These are phyloP conservation scores for Callithrix jacchus DNA, from an alignment of 2,113 vertebrate genomes.

Conservation along the genomic window DNA sequence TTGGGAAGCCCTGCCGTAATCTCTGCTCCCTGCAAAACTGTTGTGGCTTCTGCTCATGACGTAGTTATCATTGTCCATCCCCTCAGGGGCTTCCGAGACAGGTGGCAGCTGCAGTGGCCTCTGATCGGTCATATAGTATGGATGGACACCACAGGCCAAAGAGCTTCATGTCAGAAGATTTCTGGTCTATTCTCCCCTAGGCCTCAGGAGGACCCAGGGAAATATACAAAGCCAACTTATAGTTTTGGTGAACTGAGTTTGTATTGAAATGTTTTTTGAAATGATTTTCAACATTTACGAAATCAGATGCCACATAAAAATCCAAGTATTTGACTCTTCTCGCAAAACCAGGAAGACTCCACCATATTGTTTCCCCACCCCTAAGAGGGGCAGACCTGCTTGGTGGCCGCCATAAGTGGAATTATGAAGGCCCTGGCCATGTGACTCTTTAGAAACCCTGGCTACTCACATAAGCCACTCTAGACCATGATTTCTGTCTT, in stretches of 20 bases:
- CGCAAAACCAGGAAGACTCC: not conserved
- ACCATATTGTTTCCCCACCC: not conserved
- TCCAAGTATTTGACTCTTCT: not conserved
- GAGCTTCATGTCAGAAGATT: not conserved
- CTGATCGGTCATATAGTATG: not conserved
- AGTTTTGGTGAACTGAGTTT: not conserved
- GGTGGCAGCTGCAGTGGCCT: not conserved
- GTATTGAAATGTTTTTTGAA: not conserved
- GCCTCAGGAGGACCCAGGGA: not conserved
- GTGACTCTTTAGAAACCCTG: not conserved
- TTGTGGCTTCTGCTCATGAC: not conserved
- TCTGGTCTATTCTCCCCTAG: not conserved
- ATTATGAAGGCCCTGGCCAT: not conserved
- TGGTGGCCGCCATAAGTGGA: not conserved
- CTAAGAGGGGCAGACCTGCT: not conserved
- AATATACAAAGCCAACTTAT: not conserved
- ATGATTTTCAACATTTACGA: not conserved
- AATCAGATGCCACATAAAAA: not conserved
- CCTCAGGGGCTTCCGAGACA: not conserved
- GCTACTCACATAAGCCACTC: not conserved
- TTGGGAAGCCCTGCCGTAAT: not conserved
- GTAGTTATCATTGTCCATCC: not conserved
- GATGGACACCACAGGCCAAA: not conserved
- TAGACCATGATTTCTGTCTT: not conserved
- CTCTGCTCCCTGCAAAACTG: not conserved